Evolutionary conservation across 2,113 vertebrate genomes (phyloP).

Genomic region (Edolisoma coerulescens): DNA sequence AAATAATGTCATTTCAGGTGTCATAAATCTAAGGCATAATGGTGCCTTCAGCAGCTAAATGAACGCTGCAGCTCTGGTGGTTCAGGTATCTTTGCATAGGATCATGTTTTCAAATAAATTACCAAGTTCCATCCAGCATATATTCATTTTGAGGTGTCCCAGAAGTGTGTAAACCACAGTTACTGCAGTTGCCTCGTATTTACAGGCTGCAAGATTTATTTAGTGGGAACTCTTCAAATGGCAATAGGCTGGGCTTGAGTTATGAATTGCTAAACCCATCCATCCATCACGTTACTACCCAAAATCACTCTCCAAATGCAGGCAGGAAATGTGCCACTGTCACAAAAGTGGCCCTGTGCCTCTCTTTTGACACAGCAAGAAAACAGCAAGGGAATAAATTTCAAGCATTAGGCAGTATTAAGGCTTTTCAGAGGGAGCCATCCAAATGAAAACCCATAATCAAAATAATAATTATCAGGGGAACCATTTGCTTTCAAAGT

Average conservation of each 20-base stretch:
- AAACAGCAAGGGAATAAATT: conserved; percentile 22
- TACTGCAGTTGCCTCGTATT: background rate
- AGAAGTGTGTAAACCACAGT: background rate
- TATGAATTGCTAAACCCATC: background rate
- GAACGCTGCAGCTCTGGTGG: background rate
- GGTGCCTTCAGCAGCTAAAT: conserved; percentile 37
- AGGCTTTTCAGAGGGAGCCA: conserved; percentile 4
- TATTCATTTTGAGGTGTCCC: background rate
- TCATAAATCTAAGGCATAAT: conserved; percentile 34
- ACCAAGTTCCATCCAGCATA: background rate
- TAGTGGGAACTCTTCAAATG: background rate
- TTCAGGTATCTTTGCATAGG: conserved; percentile 36
- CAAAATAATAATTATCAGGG: conserved; percentile 44
- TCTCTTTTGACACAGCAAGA: background rate
- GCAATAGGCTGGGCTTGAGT: conserved; percentile 6
- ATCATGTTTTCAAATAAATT: background rate
- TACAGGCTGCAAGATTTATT: conserved; percentile 36
- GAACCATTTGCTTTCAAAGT: conserved; percentile 13
- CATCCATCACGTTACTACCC: background rate
- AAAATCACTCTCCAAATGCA: conserved; percentile 31
- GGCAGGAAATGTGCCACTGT: background rate
- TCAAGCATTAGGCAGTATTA: background rate
- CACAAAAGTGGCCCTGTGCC: background rate
- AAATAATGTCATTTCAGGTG: conserved; percentile 33
- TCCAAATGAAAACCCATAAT: conserved; percentile 33